A percentile compares a stretch with the other conserved stretches of the same genome.
Conservation (phyloP, 2,113 vertebrate genomes). For the Nestor notabilis region DNA sequence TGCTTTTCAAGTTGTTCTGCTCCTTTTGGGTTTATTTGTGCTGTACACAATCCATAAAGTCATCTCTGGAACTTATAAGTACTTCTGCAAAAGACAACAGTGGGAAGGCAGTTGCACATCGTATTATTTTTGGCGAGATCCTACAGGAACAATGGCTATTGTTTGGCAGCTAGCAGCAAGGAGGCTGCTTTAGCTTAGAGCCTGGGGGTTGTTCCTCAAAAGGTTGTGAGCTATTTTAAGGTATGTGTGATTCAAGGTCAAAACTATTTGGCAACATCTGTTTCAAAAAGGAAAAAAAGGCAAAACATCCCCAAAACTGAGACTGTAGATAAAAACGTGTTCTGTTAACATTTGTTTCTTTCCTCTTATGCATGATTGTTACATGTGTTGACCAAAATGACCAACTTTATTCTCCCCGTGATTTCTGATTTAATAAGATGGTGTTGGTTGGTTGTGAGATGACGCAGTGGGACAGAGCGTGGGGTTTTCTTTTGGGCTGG, state of each 20-base stretch:
- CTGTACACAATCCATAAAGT: background rate
- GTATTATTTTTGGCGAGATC: conserved; percentile 21
- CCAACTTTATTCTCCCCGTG: background rate
- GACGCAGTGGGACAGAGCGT: rapidly evolving
- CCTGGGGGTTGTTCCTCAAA: background rate
- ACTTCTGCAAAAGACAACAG: conserved; percentile 15
- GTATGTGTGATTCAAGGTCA: background rate
- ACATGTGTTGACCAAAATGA: background rate
- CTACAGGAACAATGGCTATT: conserved; percentile 31
- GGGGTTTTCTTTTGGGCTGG: background rate
- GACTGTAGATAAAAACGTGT: background rate
- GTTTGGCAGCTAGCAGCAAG: conserved; percentile 9
- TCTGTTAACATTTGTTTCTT: background rate
- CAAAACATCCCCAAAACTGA: background rate
- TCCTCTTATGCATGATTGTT: background rate
- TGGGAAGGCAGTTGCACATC: background rate
- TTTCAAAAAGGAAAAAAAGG: background rate
- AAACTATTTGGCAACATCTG: background rate
- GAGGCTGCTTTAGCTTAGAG: background rate
- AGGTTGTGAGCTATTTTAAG: background rate
- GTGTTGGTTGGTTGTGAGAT: rapidly evolving
- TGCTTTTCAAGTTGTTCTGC: background rate
- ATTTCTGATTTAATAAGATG: rapidly evolving
- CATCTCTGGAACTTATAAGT: conserved; percentile 7
- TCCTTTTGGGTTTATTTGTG: background rate